Conservation (phyloP, 2,888 invertebrate species). For the Aphodius sticticus region DNA sequence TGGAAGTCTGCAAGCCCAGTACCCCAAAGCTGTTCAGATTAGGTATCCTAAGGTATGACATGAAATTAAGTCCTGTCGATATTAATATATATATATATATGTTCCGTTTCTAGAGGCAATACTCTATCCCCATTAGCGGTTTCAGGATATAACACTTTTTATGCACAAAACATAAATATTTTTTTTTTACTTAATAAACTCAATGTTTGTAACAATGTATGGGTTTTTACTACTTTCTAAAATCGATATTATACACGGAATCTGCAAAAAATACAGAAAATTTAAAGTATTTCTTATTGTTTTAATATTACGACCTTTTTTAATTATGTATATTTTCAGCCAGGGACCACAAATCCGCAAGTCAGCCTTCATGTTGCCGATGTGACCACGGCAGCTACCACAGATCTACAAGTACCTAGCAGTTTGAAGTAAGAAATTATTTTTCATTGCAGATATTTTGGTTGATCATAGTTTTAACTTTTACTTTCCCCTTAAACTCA, state of each 20-base stretch:
- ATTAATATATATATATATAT: background rate
- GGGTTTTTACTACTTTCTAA: no score
- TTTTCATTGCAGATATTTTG: background rate
- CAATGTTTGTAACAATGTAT: no score
- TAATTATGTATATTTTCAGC: constrained; percentile 56
- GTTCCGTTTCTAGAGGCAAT: background rate
- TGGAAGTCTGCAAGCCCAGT: constrained; percentile 76
- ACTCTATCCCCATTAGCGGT: background rate
- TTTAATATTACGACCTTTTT: no score
- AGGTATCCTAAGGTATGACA: constrained; percentile 80
- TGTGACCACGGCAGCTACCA: constrained; percentile 53
- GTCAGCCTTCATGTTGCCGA: constrained; percentile 70
- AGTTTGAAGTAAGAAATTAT: constrained; percentile 54
- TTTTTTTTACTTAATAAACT: no score
- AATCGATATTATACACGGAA: no score
- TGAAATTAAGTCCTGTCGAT: constrained; percentile 4
- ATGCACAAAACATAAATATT: no score
- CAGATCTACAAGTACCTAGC: constrained; percentile 48
- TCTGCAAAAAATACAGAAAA: no score
- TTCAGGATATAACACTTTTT: no score
- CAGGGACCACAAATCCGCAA: constrained; percentile 73
- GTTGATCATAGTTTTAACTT: background rate
- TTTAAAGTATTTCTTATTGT: no score
- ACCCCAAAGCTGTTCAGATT: constrained; percentile 77
- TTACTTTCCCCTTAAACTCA: background rate